These are phyloP conservation scores for Acrossocheilus wenchowensis DNA, from an alignment of 2,797 vertebrate species.

Conservation along the genomic window DNA sequence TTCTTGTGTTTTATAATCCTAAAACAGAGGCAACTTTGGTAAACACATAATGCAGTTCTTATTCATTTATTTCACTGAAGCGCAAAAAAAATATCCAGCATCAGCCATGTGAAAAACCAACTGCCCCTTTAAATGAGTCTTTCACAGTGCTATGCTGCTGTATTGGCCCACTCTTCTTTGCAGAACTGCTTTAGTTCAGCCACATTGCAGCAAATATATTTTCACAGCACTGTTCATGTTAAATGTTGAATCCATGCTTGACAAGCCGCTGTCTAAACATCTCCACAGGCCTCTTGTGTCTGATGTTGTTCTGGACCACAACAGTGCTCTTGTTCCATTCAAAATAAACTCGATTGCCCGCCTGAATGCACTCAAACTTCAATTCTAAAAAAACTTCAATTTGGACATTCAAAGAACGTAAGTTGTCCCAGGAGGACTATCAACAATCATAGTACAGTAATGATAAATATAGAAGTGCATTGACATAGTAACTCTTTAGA, in stretches of 20 bases:
- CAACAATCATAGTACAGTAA: neutral
- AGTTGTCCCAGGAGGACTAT: neutral
- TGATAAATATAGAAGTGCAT: too few species aligned
- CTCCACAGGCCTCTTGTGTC: neutral
- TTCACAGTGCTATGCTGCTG: too few species aligned
- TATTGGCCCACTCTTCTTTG: neutral
- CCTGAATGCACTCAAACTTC: neutral
- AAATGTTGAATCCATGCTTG: neutral
- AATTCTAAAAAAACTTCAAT: neutral
- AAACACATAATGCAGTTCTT: neutral
- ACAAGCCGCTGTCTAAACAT: neutral
- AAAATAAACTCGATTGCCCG: neutral
- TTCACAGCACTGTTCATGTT: too few species aligned
- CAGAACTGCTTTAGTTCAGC: neutral
- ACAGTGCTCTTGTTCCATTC: neutral
- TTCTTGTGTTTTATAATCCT: too few species aligned
- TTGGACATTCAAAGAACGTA: neutral
- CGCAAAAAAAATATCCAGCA: too few species aligned
- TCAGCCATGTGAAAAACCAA: too few species aligned
- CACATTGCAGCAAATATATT: neutral
- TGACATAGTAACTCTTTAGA: neutral
- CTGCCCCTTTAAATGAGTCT: too few species aligned
- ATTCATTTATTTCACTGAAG: neutral
- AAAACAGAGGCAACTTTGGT: too few species aligned
- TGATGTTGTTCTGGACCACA: neutral